These are phyloP conservation scores for Onthophagus taurus DNA, from an alignment of 1,140 invertebrate genomes.

Conservation along the genomic window DNA sequence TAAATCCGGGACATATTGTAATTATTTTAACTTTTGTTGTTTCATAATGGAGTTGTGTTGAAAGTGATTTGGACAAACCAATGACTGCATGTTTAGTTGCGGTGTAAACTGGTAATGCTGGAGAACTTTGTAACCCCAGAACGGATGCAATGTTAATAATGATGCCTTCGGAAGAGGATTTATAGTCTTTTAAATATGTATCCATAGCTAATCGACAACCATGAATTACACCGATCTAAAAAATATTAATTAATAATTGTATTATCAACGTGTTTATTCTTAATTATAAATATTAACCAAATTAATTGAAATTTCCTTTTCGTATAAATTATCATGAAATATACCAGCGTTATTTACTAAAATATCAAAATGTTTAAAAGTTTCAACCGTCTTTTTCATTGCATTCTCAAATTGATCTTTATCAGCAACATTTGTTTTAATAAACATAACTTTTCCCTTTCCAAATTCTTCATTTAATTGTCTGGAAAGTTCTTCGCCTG, in stretches of 20 bases:
- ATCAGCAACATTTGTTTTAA: conserved; percentile 21
- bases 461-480: conserved; percentile 27
- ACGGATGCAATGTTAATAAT: conserved; percentile 25
- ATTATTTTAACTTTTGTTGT: conserved; percentile 30
- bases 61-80: conserved; percentile 20
- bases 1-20: conserved; percentile 32
- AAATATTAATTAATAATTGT: too few species aligned
- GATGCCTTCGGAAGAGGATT: conserved; percentile 20
- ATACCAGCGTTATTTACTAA: conserved; percentile 45
- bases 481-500: conserved; percentile 19
- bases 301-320: conserved; percentile 42
- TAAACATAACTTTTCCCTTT: conserved; percentile 21
- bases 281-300: conserved; percentile 32
- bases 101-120: conserved; percentile 21
- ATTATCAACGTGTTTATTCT: background rate
- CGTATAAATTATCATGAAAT: conserved; percentile 42
- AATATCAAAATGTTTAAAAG: conserved; percentile 38
- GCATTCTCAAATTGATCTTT: conserved; percentile 26
- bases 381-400: conserved; percentile 26
- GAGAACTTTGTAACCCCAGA: conserved; percentile 16
- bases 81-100: conserved; percentile 24
- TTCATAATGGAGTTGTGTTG: conserved; percentile 18
- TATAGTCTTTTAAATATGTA: conserved; percentile 23
- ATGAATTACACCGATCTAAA: conserved; percentile 11
- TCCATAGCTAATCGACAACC: conserved; percentile 24